Evolutionary conservation across 2,797 vertebrate genomes (phyloP).

Genomic region (Huso huso): DNA sequence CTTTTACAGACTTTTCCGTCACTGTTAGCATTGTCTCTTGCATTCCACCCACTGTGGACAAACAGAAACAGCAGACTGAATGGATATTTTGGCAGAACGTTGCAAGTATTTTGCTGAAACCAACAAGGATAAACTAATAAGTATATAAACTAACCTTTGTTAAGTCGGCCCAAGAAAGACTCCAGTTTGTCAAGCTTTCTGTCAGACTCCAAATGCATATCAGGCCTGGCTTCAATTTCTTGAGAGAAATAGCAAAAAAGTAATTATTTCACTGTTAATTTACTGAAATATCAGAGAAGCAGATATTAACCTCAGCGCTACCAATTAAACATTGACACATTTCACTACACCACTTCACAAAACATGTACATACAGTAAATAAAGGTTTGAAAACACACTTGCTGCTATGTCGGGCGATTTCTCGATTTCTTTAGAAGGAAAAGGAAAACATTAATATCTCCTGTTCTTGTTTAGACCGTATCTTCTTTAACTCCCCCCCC

Average conservation of each 20-base stretch:
- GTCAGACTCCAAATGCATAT: slow-evolving; percentile 84
- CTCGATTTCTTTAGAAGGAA: slow-evolving; percentile 33
- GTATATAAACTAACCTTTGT: slow-evolving; percentile 66
- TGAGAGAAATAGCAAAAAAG: slow-evolving; percentile 18
- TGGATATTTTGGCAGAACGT: no score
- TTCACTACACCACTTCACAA: not conserved
- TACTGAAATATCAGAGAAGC: slow-evolving; percentile 19
- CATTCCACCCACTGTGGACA: slow-evolving; percentile 56
- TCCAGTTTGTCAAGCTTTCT: slow-evolving; percentile 86
- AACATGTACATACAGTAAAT: slow-evolving; percentile 16
- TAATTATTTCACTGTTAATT: not conserved
- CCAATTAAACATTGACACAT: not conserved
- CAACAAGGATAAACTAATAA: not conserved
- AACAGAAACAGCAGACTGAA: not conserved
- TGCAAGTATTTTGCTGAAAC: no score
- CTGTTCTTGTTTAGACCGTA: no score
- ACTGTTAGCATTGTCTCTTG: slow-evolving; percentile 77
- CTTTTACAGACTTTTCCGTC: slow-evolving; percentile 81
- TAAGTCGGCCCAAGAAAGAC: slow-evolving; percentile 80
- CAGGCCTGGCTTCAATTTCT: slow-evolving; percentile 86
- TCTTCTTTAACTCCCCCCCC: no score
- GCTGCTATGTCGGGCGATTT: slow-evolving; percentile 22
- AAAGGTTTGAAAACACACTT: slow-evolving; percentile 28
- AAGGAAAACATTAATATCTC: slow-evolving; percentile 11
- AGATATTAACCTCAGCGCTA: not conserved